Evolutionary conservation across 2,797 vertebrate species (phyloP).

Genomic region (Bradypodion ventrale): DNA sequence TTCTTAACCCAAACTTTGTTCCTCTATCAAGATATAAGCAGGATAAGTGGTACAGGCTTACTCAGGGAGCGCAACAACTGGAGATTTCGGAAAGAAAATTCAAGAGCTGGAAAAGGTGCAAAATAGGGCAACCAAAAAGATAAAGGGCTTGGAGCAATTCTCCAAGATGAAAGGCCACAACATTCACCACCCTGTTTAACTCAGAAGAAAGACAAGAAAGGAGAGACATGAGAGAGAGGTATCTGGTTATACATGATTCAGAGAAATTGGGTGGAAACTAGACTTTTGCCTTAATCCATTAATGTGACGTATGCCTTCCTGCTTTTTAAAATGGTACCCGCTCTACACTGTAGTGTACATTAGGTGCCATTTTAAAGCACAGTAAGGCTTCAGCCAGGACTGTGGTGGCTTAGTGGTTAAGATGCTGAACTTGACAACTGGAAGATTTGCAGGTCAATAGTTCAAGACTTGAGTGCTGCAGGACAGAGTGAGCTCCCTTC

Average conservation of each 20-base stretch:
- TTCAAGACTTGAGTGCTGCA: too few species aligned
- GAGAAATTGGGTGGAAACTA: not conserved
- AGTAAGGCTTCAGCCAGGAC: too few species aligned
- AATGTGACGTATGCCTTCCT: too few species aligned
- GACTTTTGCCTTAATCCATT: too few species aligned
- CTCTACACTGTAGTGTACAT: too few species aligned
- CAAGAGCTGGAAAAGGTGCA: too few species aligned
- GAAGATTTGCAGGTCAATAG: too few species aligned
- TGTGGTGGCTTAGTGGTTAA: too few species aligned
- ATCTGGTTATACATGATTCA: not conserved
- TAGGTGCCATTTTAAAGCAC: too few species aligned
- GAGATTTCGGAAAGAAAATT: not conserved
- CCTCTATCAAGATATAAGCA: not conserved
- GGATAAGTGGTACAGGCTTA: not conserved
- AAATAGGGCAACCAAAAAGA: not conserved
- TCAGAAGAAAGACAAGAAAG: not conserved
- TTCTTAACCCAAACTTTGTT: not conserved
- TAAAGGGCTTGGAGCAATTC: not conserved
- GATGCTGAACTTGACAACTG: too few species aligned
- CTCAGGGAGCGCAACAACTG: not conserved
- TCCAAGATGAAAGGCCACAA: not conserved
- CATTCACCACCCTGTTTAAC: not conserved
- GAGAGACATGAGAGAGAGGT: not conserved
- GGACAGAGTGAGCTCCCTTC: too few species aligned
- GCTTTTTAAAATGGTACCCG: too few species aligned